These are phyloP conservation scores for Enteromius afrohamiltoni DNA, from an alignment of 2,797 vertebrate species.

Conservation along the genomic window DNA sequence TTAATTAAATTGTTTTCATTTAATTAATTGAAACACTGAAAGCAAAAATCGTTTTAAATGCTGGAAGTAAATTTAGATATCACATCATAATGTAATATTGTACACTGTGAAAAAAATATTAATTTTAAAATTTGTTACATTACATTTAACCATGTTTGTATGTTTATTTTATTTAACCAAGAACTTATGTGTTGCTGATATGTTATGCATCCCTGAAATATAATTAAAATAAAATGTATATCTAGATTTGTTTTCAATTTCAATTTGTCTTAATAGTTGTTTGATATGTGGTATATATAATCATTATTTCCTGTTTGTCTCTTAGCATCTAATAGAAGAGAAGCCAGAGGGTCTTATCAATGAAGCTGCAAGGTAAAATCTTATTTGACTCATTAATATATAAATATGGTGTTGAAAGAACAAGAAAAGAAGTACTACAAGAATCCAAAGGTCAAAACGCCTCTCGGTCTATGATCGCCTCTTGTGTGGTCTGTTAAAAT, in stretches of 20 bases:
- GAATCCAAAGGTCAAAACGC: not conserved
- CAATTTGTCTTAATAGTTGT: not conserved
- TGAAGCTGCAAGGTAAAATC: conserved; percentile 89
- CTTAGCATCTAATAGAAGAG: conserved; percentile 89
- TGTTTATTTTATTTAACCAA: not conserved
- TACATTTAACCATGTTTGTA: not conserved
- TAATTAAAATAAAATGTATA: not conserved
- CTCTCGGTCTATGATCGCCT: conserved; percentile 35
- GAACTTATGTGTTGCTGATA: not conserved
- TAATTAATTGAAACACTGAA: not conserved
- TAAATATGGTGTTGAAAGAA: not conserved
- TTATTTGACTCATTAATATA: not conserved
- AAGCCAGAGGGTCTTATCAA: conserved; percentile 89
- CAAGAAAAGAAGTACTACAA: not conserved
- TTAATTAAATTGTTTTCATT: not conserved
- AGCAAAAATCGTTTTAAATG: not conserved
- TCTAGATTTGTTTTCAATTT: not conserved
- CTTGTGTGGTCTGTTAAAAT: conserved; percentile 37
- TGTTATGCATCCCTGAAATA: not conserved
- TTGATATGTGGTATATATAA: conserved; percentile 31
- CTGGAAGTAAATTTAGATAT: not conserved
- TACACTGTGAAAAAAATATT: not conserved
- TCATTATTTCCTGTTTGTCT: conserved; percentile 59
- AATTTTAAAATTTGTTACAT: not conserved
- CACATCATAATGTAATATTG: not conserved